Base-by-base conservation (phyloP, 2,113 vertebrate species). In the Channa argus region DNA sequence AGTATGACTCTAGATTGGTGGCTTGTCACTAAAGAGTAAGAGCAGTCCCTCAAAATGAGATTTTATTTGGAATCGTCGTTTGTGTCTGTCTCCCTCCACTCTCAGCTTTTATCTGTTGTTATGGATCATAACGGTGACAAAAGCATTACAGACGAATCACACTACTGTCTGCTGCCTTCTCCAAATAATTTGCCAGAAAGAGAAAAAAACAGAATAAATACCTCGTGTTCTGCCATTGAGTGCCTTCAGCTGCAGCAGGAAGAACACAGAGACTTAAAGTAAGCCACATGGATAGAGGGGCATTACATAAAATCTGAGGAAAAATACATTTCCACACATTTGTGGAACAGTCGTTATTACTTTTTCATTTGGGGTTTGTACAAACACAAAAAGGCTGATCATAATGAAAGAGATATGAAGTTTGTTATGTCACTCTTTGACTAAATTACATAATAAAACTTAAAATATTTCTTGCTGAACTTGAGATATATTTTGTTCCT, bases 81-180 rank as follows among this genome's bases (percentile, higher is more conserved):
- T 45, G 8, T 43, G 50, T 61, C 34, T 63, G 71, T 65, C 43
- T 77, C 36, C 6, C 51, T 50, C 47, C 58, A 12, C 72, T 79
- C 64, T 68, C 73, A 68, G 79, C 73, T 55, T 11, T 74, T 61
- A 70, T 73, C 77, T 82, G 68, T 46, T 74, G 60, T 51, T 60
- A 52, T 71, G 82, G 79, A 67, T 82, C 71, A 69, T 70, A 80
- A 77, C 62, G 62, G 68, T 77, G 77, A 86, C 74, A 62, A 79
- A 85, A 86, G 61, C 71, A 83, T 79, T 71, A 63, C 56, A 43
- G 70, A 86, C 82, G 74, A 84, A 82, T 77, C 78, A 77, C 59
- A 55, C 66, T 24, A 44, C 53, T 49, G 54, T 85, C 54, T 70
- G 15, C 69, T 65, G 64, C 56, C 44, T 67, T 64, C 56, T 59